Conservation (phyloP, 1,140 invertebrate genomes). For the Nasonia giraulti region DNA sequence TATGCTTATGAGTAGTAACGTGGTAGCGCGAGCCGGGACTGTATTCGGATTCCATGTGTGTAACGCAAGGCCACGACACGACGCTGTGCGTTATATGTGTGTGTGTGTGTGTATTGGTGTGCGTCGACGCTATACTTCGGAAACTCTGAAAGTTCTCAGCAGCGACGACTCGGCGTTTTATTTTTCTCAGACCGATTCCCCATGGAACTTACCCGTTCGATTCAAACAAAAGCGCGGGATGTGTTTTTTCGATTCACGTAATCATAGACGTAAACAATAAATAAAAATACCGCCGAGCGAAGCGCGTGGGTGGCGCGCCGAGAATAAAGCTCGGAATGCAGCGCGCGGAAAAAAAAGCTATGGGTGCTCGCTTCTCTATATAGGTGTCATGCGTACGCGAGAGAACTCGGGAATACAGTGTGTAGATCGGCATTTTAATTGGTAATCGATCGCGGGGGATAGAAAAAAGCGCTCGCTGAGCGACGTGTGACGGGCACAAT, state of each 20-base stretch:
- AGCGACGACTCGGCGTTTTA: no score
- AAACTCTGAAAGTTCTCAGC: no score
- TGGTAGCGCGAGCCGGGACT: slow-evolving; percentile 5
- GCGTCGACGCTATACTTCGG: background rate
- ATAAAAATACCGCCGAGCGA: background rate
- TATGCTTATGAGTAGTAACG: background rate
- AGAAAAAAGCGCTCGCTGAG: background rate
- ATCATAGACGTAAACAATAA: background rate
- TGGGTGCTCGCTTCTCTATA: background rate
- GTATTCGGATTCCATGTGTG: background rate
- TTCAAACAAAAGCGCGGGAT: no score
- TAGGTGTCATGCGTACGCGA: background rate
- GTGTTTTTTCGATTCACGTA: background rate
- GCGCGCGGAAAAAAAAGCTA: no score
- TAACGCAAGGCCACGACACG: background rate
- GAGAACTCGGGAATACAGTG: background rate
- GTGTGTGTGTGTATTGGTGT: background rate
- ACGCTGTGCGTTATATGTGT: no score
- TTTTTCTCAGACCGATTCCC: no score
- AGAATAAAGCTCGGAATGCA: no score
- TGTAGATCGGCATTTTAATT: slow-evolving; percentile 33
- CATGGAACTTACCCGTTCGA: no score
- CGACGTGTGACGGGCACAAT: slow-evolving; percentile 7
- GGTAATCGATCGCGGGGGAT: slow-evolving; percentile 3
- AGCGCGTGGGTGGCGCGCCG: background rate